These are phyloP conservation scores for Tarsius wallacei DNA, from an alignment of 2,797 vertebrate species.

Conservation along the genomic window DNA sequence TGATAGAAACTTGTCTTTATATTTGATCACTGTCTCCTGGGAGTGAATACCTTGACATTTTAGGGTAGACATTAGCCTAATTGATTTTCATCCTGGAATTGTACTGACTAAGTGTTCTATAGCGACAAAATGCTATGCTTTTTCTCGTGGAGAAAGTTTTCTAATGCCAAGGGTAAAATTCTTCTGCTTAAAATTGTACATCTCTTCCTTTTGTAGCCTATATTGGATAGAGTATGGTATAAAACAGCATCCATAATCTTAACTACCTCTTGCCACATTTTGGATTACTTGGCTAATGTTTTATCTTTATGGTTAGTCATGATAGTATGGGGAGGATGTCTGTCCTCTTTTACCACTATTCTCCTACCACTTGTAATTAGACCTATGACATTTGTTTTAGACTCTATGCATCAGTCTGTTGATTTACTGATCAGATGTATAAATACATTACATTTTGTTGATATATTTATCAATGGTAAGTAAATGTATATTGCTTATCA, in stretches of 20 bases:
- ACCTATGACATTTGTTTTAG: not conserved
- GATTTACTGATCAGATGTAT: not conserved
- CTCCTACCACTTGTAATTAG: not conserved
- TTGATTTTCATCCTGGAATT: not conserved
- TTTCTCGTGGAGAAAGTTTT: not conserved
- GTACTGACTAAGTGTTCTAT: not conserved
- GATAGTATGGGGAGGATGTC: not conserved
- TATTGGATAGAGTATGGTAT: not conserved
- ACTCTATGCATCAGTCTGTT: not conserved
- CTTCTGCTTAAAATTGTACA: not conserved
- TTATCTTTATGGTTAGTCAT: not conserved
- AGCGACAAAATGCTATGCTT: not conserved
- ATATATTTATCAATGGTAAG: not conserved
- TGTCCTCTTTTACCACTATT: not conserved
- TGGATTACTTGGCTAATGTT: not conserved
- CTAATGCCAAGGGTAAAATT: not conserved
- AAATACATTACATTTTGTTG: not conserved
- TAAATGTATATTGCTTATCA: not conserved
- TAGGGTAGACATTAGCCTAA: not conserved
- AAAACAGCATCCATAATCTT: not conserved
- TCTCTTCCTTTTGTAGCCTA: not conserved
- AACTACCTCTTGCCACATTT: not conserved
- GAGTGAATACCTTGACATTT: not conserved
- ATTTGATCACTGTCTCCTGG: not conserved
- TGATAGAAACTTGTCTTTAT: not conserved